Evolutionary conservation across 2,797 vertebrate genomes (phyloP).

Genomic region (Sitta carolinensis): DNA sequence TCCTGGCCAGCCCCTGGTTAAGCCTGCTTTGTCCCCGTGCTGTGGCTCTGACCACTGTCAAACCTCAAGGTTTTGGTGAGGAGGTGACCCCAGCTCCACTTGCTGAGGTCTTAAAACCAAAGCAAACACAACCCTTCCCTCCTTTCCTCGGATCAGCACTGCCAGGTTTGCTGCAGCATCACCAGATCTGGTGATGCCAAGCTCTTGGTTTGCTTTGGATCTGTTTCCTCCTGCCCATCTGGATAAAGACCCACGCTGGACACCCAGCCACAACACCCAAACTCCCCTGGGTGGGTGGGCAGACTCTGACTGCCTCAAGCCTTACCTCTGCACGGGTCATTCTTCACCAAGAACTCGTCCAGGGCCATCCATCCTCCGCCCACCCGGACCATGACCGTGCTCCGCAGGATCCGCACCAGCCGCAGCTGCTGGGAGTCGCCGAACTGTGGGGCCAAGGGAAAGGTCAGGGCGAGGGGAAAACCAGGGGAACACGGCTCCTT

Average conservation of each 20-base stretch:
- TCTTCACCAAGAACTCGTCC: constrained; percentile 97
- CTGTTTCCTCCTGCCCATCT: neutral
- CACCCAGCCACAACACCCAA: neutral
- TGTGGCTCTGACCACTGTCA: neutral
- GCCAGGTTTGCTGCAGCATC: neutral
- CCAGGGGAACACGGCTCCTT: neutral
- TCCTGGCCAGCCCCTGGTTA: neutral
- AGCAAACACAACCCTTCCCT: neutral
- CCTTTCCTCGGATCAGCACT: neutral
- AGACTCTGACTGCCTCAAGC: fast-evolving
- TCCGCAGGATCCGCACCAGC: constrained; percentile 95
- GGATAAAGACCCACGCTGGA: neutral
- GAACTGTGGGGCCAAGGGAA: constrained; percentile 80
- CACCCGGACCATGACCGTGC: constrained; percentile 97
- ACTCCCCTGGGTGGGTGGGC: fast-evolving
- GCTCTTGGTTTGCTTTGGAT: neutral
- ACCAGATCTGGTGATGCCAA: neutral
- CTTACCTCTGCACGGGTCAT: constrained; percentile 98
- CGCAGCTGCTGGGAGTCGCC: constrained; percentile 99
- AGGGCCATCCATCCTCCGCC: constrained; percentile 99
- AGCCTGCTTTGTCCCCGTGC: neutral
- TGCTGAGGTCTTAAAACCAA: neutral
- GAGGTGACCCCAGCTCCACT: neutral
- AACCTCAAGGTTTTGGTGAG: neutral
- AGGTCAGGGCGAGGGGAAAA: neutral